These are phyloP conservation scores for Hirudo medicinalis DNA, from an alignment of 1,140 invertebrate species.

Conservation along the genomic window DNA sequence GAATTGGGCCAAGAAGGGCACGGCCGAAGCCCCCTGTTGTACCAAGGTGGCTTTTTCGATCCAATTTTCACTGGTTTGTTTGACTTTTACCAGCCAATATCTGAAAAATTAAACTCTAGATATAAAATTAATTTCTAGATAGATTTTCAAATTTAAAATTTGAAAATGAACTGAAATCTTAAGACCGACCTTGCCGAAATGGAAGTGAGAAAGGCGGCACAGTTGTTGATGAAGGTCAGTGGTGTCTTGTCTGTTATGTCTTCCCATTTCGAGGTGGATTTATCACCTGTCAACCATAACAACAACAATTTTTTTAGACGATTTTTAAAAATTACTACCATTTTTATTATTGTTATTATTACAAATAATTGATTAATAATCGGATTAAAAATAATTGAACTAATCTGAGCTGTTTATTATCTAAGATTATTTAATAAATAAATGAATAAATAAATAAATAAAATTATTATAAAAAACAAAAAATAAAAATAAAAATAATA, in stretches of 20 bases:
- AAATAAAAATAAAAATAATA: constrained; percentile 1
- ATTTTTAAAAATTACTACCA: no score
- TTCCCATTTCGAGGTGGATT: constrained; percentile 90
- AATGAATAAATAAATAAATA: neutral
- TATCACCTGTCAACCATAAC: constrained; percentile 52
- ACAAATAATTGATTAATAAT: no score
- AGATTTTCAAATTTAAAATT: neutral
- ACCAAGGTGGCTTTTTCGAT: constrained; percentile 93
- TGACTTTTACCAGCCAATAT: constrained; percentile 13
- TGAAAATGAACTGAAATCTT: neutral
- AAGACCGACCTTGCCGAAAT: constrained; percentile 62
- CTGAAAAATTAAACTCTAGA: no score
- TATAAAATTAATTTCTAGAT: no score
- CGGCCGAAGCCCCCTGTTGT: constrained; percentile 91
- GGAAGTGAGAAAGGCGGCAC: constrained; percentile 91
- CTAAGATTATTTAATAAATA: neutral
- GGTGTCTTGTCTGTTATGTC: constrained; percentile 96
- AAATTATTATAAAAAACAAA: neutral
- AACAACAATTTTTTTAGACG: neutral
- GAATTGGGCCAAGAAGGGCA: constrained; percentile 97
- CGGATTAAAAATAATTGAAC: no score
- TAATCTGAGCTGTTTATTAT: neutral
- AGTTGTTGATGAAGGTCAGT: constrained; percentile 86
- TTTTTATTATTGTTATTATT: neutral
- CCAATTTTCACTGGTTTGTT: constrained; percentile 4